These are phyloP conservation scores for Leptinotarsa tumamoca DNA, from an alignment of 2,888 invertebrate genomes.

Conservation along the genomic window DNA sequence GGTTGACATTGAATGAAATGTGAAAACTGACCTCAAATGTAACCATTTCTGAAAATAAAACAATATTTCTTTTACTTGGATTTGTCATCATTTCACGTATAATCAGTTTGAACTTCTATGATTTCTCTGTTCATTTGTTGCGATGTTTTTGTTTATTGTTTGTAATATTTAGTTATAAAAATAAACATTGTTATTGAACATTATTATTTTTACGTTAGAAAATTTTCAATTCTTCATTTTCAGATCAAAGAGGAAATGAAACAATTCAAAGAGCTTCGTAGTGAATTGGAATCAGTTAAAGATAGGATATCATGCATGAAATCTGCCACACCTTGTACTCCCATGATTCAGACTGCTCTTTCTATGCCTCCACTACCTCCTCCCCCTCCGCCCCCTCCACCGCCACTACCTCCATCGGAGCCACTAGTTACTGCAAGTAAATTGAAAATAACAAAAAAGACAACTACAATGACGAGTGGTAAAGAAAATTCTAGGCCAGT, in stretches of 20 bases:
- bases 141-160: too few species aligned
- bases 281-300: slow-evolving; percentile 47
- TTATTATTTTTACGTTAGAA: neutral
- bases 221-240: slow-evolving; percentile 24
- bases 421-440: slow-evolving; percentile 53
- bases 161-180: too few species aligned
- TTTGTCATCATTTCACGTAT: too few species aligned
- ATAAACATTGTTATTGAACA: neutral
- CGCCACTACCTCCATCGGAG: slow-evolving; percentile 53
- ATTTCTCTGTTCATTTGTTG: too few species aligned
- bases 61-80: too few species aligned
- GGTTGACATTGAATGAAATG: too few species aligned
- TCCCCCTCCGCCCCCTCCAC: slow-evolving; percentile 46
- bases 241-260: slow-evolving; percentile 47
- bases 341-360: slow-evolving; percentile 58
- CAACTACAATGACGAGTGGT: slow-evolving; percentile 32
- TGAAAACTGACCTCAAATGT: too few species aligned
- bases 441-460: slow-evolving; percentile 46
- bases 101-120: too few species aligned
- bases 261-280: slow-evolving; percentile 42
- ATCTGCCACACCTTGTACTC: slow-evolving; percentile 46
- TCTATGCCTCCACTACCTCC: slow-evolving; percentile 53
- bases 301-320: slow-evolving; percentile 23
- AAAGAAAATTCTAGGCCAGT: slow-evolving; percentile 55
- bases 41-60: too few species aligned